Evolutionary conservation across 2,113 vertebrate genomes (phyloP), one percentile per base, ranked within the genome.

Genomic region (Nothobranchius kuhntae): DNA sequence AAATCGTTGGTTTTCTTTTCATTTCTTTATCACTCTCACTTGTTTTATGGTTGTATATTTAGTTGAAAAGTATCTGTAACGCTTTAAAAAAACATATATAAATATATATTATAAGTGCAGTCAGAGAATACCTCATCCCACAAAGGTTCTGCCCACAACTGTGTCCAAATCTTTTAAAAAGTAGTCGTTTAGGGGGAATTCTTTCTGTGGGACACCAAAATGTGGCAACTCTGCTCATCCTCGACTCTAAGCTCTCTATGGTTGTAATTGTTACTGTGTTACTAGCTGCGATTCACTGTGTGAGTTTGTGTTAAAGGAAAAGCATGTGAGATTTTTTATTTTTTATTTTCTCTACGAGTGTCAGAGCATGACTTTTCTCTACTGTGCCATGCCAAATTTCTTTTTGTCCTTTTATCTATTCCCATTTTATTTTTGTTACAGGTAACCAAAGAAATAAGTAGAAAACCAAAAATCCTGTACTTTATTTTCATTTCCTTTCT

Each of bases 381-480:
- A 80, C 88, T 89, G 90, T 92, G 88, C 82, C 91, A 91, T 91
- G 80, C 92, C 91, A 93, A 94, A 94, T 91, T 74, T 86, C 83
- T 80, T 84, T 79, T 74, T 64, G 80, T 81, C 75, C 10, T 80
- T 74, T 80, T 85, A 71, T 59, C 61, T 87, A 83, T 85, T 87
- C 91, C 91, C 68, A 50, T 91, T 91, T 91, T 91, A 73, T 89
- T 93, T 94, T 93, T 80, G 91, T 94, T 94, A 93, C 93, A 93
- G 93, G 92, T 94, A 89, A 94, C 93, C 93, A 94, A 94, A 94
- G 93, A 94, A 90, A 92, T 87, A 77, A 78, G 91, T 94, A 94
- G 92, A 90, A 93, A 93, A 94, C 6, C 93, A 94, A 93, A 93
- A 93, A 93, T 85, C 89, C 88, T 89, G 86, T 87, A 79, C 74